Conservation (phyloP, 2,888 invertebrate species). For the Aspidiotus destructor region DNA sequence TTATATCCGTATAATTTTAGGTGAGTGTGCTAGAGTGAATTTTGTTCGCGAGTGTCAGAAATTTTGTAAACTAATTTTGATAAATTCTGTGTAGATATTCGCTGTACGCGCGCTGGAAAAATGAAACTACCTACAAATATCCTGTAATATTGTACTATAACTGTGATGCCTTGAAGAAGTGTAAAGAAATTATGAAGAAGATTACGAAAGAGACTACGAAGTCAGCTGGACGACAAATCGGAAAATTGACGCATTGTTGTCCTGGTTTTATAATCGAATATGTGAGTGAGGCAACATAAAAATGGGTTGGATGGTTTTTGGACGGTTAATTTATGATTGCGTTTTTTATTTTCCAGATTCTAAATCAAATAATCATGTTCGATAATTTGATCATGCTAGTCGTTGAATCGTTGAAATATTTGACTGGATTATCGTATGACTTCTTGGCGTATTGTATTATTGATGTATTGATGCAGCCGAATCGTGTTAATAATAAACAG, state of each 20-base stretch:
- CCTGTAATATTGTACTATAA: conserved; percentile 73
- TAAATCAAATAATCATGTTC: conserved; percentile 78
- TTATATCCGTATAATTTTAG: conserved; percentile 76
- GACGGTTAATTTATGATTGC: conserved; percentile 38
- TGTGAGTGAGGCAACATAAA: conserved; percentile 46
- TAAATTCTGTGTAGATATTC: conserved; percentile 54
- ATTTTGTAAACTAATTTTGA: background rate
- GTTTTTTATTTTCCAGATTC: conserved; percentile 44
- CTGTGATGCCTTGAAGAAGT: conserved; percentile 79
- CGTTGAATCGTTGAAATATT: conserved; percentile 92
- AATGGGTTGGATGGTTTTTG: background rate
- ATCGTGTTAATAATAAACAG: conserved; percentile 61
- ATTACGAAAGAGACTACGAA: conserved; percentile 98
- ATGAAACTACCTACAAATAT: conserved; percentile 71
- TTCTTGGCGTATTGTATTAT: conserved; percentile 91
- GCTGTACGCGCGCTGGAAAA: conserved; percentile 93
- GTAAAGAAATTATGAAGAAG: conserved; percentile 93
- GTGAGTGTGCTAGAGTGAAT: conserved; percentile 41
- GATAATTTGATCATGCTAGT: conserved; percentile 92
- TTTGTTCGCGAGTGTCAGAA: background rate
- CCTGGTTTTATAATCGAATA: conserved; percentile 95
- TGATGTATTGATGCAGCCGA: conserved; percentile 74
- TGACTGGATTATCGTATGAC: conserved; percentile 90
- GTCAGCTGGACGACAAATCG: conserved; percentile 87
- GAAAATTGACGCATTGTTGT: conserved; percentile 91